Base-by-base conservation (phyloP, 1,140 invertebrate genomes). In the Epicauta chinensis region DNA sequence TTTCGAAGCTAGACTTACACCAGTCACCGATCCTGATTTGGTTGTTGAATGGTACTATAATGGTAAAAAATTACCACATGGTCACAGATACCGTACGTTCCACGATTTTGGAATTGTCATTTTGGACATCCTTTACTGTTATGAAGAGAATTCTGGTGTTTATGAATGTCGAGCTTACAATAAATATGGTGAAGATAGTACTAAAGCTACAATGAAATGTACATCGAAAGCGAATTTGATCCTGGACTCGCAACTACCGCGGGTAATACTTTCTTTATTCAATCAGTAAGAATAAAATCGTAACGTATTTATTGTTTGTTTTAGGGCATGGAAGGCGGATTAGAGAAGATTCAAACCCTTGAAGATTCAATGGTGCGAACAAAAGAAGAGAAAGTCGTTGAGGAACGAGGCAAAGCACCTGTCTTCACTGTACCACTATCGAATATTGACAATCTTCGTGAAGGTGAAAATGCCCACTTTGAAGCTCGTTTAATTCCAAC, bases 71-170 rank as follows among this genome's bases (percentile, higher is more conserved):
- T 73, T 96, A 56, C 87, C 89, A 0, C 86, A 89, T 69, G 93
- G 93, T 16, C 93, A 97, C 74, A 84, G 93, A 51, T 97, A 93
- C 68, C 83, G 92, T 60, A 96, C 92, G 38, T 93, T 95, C 84
- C 92, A 97, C 68, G 94, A 98, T 68, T 97, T 98, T 73, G 93
- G 88, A 52, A 93, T 96, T 67, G 94, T 97, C 23, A 93, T 96
- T 60, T 77, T 98, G 51, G 94, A 97, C 64, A 95, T 98, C 53
- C 73, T 97, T 1, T 98, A 97, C 68, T 96, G 92, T 60, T 97
- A 97, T 66, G 91, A 92, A 71, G 93, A 98, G 75, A 97, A 98
- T 71, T 93, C 91, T 39, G 94, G 95, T 23, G 81, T 86, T 13
- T 95, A 93, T 64, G 91, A 94, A 75, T 93, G 91, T 67, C 79